Evolutionary conservation across 2,797 vertebrate species (phyloP).

Genomic region (Rhinoraja longicauda): DNA sequence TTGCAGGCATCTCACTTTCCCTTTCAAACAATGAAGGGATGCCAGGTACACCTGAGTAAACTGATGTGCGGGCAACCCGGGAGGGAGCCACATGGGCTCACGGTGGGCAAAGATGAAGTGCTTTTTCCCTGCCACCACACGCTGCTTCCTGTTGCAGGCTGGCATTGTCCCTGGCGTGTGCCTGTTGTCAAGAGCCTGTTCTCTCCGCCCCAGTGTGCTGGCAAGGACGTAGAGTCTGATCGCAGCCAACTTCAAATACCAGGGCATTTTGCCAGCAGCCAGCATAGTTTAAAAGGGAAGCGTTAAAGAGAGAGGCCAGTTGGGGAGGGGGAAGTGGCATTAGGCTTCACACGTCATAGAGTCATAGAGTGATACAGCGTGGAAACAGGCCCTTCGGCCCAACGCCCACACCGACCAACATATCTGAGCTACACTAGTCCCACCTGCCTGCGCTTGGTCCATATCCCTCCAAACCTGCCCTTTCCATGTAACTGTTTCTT

Average conservation of each 20-base stretch:
- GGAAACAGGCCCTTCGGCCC: too few species aligned
- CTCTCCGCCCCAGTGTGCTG: not conserved
- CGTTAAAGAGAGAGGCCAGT: not conserved
- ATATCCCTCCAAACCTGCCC: too few species aligned
- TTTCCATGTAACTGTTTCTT: too few species aligned
- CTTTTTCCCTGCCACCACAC: not conserved
- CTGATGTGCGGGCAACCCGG: not conserved
- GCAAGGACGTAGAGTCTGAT: not conserved
- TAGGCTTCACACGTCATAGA: too few species aligned
- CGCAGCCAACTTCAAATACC: not conserved
- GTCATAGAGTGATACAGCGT: too few species aligned
- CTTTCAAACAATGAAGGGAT: too few species aligned
- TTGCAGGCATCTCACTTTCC: not conserved
- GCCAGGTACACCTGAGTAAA: not conserved
- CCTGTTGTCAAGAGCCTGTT: not conserved
- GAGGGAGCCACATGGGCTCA: not conserved
- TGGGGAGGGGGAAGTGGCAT: too few species aligned
- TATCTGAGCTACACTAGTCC: too few species aligned
- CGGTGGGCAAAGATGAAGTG: not conserved
- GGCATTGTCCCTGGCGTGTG: not conserved
- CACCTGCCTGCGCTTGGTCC: too few species aligned
- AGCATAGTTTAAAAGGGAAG: not conserved
- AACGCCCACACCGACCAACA: too few species aligned
- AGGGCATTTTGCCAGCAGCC: not conserved
- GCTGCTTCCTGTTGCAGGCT: not conserved